A percentile compares a stretch with the other conserved stretches of the same genome.
Conservation (phyloP, 2,113 vertebrate species). For the Microcebus griseorufus region DNA sequence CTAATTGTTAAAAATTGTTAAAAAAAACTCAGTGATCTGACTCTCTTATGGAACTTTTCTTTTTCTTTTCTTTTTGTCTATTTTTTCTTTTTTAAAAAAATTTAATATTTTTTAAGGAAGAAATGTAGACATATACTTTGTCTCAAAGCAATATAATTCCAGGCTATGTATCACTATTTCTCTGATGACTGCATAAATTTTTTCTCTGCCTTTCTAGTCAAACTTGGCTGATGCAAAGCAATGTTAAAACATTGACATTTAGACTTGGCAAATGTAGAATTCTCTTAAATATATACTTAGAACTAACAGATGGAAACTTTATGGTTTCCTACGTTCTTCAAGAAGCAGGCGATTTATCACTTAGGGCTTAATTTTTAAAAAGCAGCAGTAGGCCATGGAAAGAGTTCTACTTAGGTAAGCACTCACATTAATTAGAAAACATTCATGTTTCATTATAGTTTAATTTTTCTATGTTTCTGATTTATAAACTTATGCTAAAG, state of each 20-base stretch:
- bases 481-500: background rate
- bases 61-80: background rate
- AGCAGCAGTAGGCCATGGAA: background rate
- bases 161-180: background rate
- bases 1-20: background rate
- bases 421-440: background rate
- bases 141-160: background rate
- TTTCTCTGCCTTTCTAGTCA: background rate
- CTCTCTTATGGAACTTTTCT: background rate
- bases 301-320: background rate
- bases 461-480: background rate
- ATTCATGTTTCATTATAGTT: background rate
- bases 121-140: background rate
- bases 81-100: background rate
- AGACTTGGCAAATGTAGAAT: background rate
- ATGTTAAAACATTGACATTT: constrained; percentile 43
- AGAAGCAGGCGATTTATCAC: background rate
- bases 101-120: background rate
- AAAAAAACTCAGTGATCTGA: background rate
- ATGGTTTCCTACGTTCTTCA: background rate
- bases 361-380: constrained; percentile 24
- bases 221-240: background rate
- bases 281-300: constrained; percentile 20
- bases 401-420: background rate
- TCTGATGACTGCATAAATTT: background rate